Evolutionary conservation across 2,113 vertebrate species (phyloP).

Genomic region (Sisor rabdophorus): DNA sequence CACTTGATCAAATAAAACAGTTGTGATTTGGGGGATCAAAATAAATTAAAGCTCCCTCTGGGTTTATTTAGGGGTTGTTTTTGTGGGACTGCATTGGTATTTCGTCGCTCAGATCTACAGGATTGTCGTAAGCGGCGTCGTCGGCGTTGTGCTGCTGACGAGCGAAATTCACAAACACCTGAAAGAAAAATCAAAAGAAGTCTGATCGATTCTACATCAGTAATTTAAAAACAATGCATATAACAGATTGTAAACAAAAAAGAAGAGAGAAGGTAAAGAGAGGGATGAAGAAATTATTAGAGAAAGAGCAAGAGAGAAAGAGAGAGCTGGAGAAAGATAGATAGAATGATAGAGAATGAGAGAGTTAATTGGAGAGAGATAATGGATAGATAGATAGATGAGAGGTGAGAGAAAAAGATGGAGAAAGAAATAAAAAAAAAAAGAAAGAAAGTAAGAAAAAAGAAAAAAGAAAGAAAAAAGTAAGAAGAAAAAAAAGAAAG

Average conservation of each 20-base stretch:
- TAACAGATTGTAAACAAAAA: neutral
- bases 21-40: neutral
- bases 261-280: neutral
- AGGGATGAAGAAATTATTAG: neutral
- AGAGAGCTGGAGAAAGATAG: neutral
- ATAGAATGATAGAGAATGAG: no score
- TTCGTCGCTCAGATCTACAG: conserved; percentile 45
- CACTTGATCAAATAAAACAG: neutral
- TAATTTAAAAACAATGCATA: neutral
- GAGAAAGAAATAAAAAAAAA: no score
- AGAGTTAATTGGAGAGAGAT: no score
- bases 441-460: no score
- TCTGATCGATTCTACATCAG: neutral
- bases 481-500: neutral
- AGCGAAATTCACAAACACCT: conserved; percentile 56
- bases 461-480: no score
- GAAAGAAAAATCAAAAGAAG: neutral
- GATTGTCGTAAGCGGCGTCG: conserved; percentile 35
- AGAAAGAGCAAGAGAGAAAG: neutral
- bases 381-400: no score
- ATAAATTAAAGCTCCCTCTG: neutral
- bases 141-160: conserved; percentile 47
- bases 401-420: no score
- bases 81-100: conserved; percentile 19
- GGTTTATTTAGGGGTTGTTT: neutral